A percentile compares a stretch with the other conserved stretches of the same genome.
phyloP scores from a whole-genome alignment of 2,797 vertebrate species.

The Coregonus suidteri region DNA sequence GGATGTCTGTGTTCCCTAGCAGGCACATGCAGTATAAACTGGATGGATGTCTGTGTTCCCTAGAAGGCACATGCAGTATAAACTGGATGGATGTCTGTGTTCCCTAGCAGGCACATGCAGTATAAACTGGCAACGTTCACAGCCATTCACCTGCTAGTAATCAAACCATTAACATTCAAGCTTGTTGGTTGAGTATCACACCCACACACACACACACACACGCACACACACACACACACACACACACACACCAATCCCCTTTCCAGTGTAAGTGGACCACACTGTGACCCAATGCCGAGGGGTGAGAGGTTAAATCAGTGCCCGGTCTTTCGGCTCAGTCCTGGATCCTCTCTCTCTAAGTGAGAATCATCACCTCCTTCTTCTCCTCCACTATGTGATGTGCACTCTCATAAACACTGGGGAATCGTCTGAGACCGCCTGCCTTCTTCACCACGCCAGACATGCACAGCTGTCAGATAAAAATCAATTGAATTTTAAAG shows the following conservation, averaged over 20 bases:
- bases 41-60: too few species aligned
- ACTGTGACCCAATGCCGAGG: slow-evolving; percentile 21
- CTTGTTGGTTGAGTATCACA: not conserved
- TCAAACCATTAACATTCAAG: not conserved
- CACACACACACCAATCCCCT: not conserved
- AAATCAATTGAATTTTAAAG: slow-evolving; percentile 73
- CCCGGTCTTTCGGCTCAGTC: slow-evolving; percentile 37
- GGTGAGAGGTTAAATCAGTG: slow-evolving; percentile 52
- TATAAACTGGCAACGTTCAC: not conserved
- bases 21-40: too few species aligned
- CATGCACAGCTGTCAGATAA: slow-evolving; percentile 65
- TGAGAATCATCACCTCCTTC: slow-evolving; percentile 11
- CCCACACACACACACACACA: not conserved
- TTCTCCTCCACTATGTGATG: slow-evolving; percentile 51
- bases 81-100: not conserved
- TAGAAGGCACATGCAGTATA: too few species aligned
- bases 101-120: not conserved
- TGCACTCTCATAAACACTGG: slow-evolving; percentile 44
- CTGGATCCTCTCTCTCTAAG: slow-evolving; percentile 26
- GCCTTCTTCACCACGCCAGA: slow-evolving; percentile 60
- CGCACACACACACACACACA: not conserved
- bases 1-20: too few species aligned
- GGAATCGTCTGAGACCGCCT: slow-evolving; percentile 58
- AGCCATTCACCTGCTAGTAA: not conserved
- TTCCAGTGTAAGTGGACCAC: slow-evolving; percentile 27